Conservation (phyloP, 2,797 vertebrate genomes). For the Pipistrellus nathusii region DNA sequence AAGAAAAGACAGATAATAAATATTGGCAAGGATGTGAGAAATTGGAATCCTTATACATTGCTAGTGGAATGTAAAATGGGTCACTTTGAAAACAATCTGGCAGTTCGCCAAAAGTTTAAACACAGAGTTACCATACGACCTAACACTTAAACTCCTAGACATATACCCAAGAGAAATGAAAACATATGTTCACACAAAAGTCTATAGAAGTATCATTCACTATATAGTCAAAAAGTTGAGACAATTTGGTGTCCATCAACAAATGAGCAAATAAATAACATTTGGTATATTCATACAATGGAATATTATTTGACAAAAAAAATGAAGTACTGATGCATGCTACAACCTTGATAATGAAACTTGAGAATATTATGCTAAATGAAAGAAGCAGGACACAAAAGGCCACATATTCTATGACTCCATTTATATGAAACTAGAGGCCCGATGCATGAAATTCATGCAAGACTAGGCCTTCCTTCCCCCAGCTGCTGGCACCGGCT, state of each 20-base stretch:
- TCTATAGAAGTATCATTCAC: neutral
- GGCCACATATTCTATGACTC: neutral
- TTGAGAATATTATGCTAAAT: neutral
- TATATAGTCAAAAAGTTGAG: neutral
- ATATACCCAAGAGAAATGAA: neutral
- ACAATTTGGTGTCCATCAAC: neutral
- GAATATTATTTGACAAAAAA: neutral
- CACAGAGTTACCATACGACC: neutral
- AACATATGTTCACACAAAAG: neutral
- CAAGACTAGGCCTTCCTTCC: too few species aligned
- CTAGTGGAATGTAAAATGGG: neutral
- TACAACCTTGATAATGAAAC: neutral
- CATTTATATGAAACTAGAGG: neutral
- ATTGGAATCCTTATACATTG: neutral
- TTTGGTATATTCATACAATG: neutral
- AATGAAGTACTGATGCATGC: neutral
- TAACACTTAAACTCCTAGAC: neutral
- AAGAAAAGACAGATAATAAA: neutral
- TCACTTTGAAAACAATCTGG: neutral
- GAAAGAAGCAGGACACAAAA: neutral
- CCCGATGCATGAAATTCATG: too few species aligned
- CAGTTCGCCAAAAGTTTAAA: constrained; percentile 34
- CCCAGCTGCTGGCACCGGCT: too few species aligned
- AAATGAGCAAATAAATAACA: neutral
- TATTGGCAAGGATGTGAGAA: neutral